Evolutionary conservation across 2,888 invertebrate genomes (phyloP), one percentile per base, ranked within the genome.

Genomic region (Acanthopleura granulata): DNA sequence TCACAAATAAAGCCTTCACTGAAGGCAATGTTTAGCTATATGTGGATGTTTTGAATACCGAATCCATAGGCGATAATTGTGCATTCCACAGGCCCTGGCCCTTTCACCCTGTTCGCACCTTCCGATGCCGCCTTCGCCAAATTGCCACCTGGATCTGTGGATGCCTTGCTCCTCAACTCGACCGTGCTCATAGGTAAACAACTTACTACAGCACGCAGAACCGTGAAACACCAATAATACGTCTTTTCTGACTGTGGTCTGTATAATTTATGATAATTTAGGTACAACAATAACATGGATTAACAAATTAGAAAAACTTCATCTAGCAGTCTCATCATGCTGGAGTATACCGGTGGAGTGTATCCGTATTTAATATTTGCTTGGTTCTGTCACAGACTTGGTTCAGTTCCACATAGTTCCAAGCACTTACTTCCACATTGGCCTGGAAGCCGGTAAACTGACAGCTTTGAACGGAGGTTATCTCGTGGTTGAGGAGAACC

Each of bases 401-500:
- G n/a, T 57, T 22, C 57, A 57, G 22, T 57, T 9, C 12, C 57
- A 57, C 57, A 57, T 57, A 9, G 57, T 57, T 6, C 12, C 57
- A 3, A 57, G 57, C 22, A 57, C 57, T 57, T 57, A 57, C 22
- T 57, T 57, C 57, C n/a, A n/a, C 57, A 57, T 57, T 57, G 57
- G 57, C 18, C 22, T 57, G 57, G 57, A 57, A 57, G n/a, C 57
- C 57, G 57, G 57, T 22, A 57, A 57, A 57, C 22, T 57, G 22
- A 57, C 57, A 57, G 18, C 57, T 18, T 12, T 57, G 57, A 22
- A 22, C 22, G 57, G 57, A 57, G n/a, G 22, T 18, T 18, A 57
- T 57, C 3, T 57, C 22, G 57, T 6, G 6, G 22, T 57, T 3
- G 57, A 18, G 18, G 57, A 57, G 18, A 22, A 18, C 22, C 6